phyloP scores from a whole-genome alignment of 2,113 vertebrate species.

The Platichthys stellatus region DNA sequence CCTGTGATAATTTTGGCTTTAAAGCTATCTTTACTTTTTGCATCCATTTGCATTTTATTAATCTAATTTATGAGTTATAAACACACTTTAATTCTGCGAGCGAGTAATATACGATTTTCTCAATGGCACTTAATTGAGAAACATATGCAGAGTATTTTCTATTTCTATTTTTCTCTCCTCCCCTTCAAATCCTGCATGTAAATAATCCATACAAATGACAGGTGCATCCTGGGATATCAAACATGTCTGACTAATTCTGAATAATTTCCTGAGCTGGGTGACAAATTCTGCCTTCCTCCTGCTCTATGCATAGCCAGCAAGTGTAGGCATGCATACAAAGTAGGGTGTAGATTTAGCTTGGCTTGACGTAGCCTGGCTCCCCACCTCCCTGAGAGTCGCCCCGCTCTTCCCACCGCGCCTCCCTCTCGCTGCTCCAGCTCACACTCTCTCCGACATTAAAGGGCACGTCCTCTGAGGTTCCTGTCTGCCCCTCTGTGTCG shows the following conservation, averaged over 20 bases:
- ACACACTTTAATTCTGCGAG: background rate
- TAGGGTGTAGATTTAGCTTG: constrained; percentile 67
- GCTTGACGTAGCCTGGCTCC: constrained; percentile 56
- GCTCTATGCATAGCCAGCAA: constrained; percentile 62
- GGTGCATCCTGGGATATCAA: constrained; percentile 61
- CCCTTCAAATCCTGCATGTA: constrained; percentile 35
- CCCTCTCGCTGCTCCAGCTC: constrained; percentile 11
- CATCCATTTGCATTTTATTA: constrained; percentile 13
- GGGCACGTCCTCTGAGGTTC: constrained; percentile 66
- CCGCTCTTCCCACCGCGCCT: constrained; percentile 31
- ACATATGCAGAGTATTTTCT: background rate
- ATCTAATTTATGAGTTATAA: constrained; percentile 9
- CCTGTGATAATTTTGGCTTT: background rate
- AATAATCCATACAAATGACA: constrained; percentile 52
- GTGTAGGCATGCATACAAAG: constrained; percentile 74
- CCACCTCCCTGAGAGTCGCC: constrained; percentile 34
- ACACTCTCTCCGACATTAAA: constrained; percentile 60
- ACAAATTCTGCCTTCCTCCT: constrained; percentile 70
- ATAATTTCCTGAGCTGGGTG: constrained; percentile 68
- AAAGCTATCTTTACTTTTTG: background rate
- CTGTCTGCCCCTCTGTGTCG: constrained; percentile 50
- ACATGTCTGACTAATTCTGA: constrained; percentile 68
- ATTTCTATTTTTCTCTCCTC: background rate
- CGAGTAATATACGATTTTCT: background rate
- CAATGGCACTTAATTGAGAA: constrained; percentile 31